Evolutionary conservation across 2,797 vertebrate species (phyloP).

Genomic region (Sylvia borin): DNA sequence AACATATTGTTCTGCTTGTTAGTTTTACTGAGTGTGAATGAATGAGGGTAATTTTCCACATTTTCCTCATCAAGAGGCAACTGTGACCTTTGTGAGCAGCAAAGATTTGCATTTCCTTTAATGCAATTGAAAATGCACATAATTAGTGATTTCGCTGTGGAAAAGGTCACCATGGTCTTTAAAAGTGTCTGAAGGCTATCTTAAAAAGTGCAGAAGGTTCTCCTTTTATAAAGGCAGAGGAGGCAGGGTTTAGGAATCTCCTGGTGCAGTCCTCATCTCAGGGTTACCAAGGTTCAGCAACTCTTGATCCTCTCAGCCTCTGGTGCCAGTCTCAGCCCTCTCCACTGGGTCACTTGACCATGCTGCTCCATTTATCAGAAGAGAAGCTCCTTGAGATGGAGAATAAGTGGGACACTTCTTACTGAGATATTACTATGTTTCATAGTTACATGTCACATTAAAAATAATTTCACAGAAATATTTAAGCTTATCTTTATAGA

Average conservation of each 20-base stretch:
- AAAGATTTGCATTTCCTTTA: background rate
- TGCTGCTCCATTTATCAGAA: background rate
- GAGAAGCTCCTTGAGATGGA: background rate
- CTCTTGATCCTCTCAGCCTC: background rate
- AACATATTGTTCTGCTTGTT: background rate
- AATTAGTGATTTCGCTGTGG: background rate
- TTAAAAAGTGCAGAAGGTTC: background rate
- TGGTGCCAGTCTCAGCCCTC: background rate
- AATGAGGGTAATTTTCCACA: conserved; percentile 18
- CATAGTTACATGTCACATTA: background rate
- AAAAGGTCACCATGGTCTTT: background rate
- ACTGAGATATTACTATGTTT: background rate
- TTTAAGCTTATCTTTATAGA: background rate
- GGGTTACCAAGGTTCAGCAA: background rate
- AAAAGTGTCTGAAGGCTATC: background rate
- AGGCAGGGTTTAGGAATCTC: background rate
- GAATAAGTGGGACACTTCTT: background rate
- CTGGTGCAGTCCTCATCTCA: background rate
- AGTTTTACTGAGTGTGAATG: background rate
- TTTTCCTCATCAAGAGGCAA: background rate
- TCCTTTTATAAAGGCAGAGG: background rate
- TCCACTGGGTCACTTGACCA: background rate
- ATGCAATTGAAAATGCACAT: background rate
- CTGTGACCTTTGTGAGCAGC: background rate
- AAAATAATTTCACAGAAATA: background rate